Evolutionary conservation across 2,113 vertebrate species (phyloP), one percentile per base, ranked within the genome.

Genomic region (Macrotus californicus): DNA sequence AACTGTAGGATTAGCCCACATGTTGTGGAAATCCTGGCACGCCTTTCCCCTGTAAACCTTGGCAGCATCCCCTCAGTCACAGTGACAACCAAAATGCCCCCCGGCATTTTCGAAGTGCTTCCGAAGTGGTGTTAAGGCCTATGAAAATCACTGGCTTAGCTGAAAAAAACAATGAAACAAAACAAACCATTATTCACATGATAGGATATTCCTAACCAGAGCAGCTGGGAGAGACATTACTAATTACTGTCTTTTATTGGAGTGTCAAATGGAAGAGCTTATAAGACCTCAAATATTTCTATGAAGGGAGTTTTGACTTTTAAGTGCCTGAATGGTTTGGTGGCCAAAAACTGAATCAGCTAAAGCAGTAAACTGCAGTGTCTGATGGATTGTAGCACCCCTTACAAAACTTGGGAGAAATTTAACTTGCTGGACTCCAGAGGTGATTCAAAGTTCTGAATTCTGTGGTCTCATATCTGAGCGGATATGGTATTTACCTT

Each of bases 221-320:
- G 26, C 3, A 79, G 36, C 29, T 1, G 46, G 69, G 66, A 89
- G n/a, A 89, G 43, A 59, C 43, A 19, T 80, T 89, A 43, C 16
- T 91, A 69, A 91, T 80, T 91, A 29, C 21, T 87, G 13, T 67
- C 29, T 94, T 95, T 94, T 91, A 39, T 88, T 77, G 29, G 34
- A 50, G 2, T 72, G 12, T 87, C 64, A 93, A 50, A 59, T 93
- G 24, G 48, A 76, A 64, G 7, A 87, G 9, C 19, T 86, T 95
- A 89, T 89, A 72, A 89, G 41, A 73, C 89, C 18, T 87, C 72
- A 88, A 92, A 94, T 88, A 85, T 94, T 95, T 97, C 16, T 85
- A 41, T 70, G 50, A 94, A 92, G 61, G 56, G 31, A 88, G n/a
- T 83, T 96, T 95, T 85, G 48, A 59, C 46, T 87, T 61, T 52